Base-by-base conservation (phyloP, 2,888 invertebrate genomes). In the Priocnemis perturbator region DNA sequence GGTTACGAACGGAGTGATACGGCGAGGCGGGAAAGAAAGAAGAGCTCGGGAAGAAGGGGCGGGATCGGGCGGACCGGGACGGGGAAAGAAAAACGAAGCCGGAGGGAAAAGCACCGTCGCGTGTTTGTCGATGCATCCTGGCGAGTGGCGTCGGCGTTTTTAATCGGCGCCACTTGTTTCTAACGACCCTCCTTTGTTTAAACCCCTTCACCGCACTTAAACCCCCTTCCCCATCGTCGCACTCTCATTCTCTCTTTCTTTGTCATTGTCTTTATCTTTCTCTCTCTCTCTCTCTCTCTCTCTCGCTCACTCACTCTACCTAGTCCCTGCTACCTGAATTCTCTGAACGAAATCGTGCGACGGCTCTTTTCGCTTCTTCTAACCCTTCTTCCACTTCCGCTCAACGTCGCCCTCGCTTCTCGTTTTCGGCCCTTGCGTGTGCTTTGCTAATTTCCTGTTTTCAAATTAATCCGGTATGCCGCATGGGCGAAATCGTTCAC, bases 121-220 rank as follows among this genome's bases (percentile, higher is more conserved):
- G 59, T 82, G 83, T 87, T 88, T 84, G 83, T 79, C 83, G 77
- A 84, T 83, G 84, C 78, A 73, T 81, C 78, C 70, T 60, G 68
- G 73, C 71, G 78, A 81, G 81, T 77, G 74, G 77, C 78, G 84
- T 83, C 81, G 83, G 81, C 78, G 77, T 83, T 85, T 87, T 85
- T 60, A 60, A 60, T 60, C 59, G 59, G 59, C 59, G 79, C 85
- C 86, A 85, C 87, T 87, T 86, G 85, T 82, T 81, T 82, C 83
- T 87, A 88, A 87, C 86, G 86, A 87, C 83, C 75, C 84, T 83
- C 85, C 80, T 86, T 87, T 87, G 85, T 86, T 87, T 84, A 79
- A 85, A 83, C 77, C 81, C 82, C 82, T 82, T 78, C 69, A 74
- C 79, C 71, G 69, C 73, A 67, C 74, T 74, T 64, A 50, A 62